Evolutionary conservation across 2,113 vertebrate species (phyloP).

Genomic region (Toxostoma redivivum): DNA sequence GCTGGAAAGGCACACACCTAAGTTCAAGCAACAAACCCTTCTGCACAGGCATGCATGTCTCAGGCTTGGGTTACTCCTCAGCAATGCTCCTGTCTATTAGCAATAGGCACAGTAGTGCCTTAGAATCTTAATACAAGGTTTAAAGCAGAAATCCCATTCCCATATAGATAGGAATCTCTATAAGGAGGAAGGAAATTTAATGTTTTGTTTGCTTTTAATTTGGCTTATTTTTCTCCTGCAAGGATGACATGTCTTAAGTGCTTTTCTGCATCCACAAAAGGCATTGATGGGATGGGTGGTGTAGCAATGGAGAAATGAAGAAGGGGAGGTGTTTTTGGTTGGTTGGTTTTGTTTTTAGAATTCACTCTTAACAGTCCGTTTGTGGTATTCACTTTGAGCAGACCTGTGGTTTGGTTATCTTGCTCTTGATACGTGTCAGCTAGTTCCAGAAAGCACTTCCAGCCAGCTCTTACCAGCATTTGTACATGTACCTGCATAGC

Average conservation of each 20-base stretch:
- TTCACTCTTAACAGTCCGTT: background rate
- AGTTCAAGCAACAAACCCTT: background rate
- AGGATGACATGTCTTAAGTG: background rate
- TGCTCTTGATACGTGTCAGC: background rate
- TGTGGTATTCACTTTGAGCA: background rate
- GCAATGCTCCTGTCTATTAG: background rate
- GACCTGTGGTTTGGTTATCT: background rate
- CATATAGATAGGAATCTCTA: background rate
- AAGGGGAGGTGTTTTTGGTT: background rate
- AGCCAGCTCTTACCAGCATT: background rate
- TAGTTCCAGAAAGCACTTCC: background rate
- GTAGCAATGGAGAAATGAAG: background rate
- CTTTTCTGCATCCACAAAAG: background rate
- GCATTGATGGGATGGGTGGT: background rate
- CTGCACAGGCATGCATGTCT: background rate
- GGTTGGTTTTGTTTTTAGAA: background rate
- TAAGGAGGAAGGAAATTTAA: background rate
- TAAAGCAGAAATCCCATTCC: background rate
- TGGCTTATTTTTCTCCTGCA: background rate
- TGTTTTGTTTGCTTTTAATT: background rate
- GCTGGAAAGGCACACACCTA: accelerated
- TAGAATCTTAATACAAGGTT: background rate
- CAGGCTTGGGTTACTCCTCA: background rate
- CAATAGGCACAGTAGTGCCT: no score
- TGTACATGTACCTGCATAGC: accelerated